Evolutionary conservation across 2,113 vertebrate genomes (phyloP).

Genomic region (Pedetes capensis): DNA sequence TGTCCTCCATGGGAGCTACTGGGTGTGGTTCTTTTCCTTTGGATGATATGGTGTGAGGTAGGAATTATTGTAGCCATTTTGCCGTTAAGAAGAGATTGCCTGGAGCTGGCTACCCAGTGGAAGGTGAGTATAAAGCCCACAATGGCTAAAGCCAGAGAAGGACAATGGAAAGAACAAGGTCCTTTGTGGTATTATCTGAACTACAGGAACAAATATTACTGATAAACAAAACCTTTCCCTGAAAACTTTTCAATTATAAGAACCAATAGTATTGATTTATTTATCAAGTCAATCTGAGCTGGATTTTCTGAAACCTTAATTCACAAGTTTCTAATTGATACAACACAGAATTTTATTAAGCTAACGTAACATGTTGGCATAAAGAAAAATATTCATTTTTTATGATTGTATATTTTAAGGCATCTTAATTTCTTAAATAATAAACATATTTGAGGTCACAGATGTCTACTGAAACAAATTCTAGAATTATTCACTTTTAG

Average conservation of each 20-base stretch:
- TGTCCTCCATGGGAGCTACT: background rate
- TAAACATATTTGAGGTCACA: background rate
- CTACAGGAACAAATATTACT: background rate
- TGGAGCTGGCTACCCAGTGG: background rate
- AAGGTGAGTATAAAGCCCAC: background rate
- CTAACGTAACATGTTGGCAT: background rate
- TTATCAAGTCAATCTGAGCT: background rate
- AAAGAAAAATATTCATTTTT: background rate
- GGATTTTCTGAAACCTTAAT: background rate
- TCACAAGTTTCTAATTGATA: background rate
- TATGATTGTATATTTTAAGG: background rate
- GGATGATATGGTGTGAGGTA: background rate
- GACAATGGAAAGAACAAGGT: background rate
- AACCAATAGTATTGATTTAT: background rate
- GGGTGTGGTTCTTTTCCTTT: background rate
- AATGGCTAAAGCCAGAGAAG: background rate
- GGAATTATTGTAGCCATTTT: background rate
- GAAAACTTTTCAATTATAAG: background rate
- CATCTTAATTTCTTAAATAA: background rate
- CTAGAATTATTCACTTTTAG: background rate
- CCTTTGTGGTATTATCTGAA: background rate
- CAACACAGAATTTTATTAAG: background rate
- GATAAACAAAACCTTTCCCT: background rate
- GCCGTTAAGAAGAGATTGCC: background rate
- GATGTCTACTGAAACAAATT: background rate